phyloP scores from a whole-genome alignment of 2,888 invertebrate genomes.

The Andrena camellia region DNA sequence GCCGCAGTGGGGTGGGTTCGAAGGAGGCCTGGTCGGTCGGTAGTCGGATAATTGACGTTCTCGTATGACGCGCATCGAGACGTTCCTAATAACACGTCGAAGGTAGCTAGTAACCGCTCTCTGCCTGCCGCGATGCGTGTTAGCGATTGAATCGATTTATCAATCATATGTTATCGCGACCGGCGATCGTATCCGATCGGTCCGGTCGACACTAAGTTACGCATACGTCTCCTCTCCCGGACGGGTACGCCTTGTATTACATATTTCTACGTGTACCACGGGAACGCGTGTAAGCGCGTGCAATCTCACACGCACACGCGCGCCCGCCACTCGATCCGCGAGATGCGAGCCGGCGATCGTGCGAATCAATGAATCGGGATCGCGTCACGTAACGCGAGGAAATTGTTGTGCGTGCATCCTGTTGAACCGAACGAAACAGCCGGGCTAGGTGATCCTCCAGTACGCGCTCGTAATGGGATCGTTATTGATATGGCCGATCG shows the following conservation, averaged over 20 bases:
- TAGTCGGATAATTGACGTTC: slow-evolving; percentile 64
- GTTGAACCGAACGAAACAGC: slow-evolving; percentile 26
- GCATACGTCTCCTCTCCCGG: slow-evolving; percentile 35
- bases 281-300: background rate
- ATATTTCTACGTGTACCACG: slow-evolving; percentile 32
- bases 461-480: slow-evolving; percentile 46
- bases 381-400: slow-evolving; percentile 60
- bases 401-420: slow-evolving; percentile 60
- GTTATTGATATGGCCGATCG: slow-evolving; percentile 48
- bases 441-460: slow-evolving; percentile 1
- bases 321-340: background rate
- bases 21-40: slow-evolving; percentile 14
- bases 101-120: slow-evolving; percentile 46
- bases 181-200: slow-evolving; percentile 60
- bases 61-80: slow-evolving; percentile 49
- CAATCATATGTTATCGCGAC: slow-evolving; percentile 70
- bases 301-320: background rate
- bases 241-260: slow-evolving; percentile 38
- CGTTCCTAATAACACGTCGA: slow-evolving; percentile 60
- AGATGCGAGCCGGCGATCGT: slow-evolving; percentile 35
- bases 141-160: slow-evolving; percentile 69
- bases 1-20: slow-evolving; percentile 12
- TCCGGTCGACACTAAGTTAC: slow-evolving; percentile 55
- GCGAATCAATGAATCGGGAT: slow-evolving; percentile 61
- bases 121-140: slow-evolving; percentile 39